These are phyloP conservation scores for Podotricha telesiphe DNA, from an alignment of 2,888 invertebrate genomes.

Conservation along the genomic window DNA sequence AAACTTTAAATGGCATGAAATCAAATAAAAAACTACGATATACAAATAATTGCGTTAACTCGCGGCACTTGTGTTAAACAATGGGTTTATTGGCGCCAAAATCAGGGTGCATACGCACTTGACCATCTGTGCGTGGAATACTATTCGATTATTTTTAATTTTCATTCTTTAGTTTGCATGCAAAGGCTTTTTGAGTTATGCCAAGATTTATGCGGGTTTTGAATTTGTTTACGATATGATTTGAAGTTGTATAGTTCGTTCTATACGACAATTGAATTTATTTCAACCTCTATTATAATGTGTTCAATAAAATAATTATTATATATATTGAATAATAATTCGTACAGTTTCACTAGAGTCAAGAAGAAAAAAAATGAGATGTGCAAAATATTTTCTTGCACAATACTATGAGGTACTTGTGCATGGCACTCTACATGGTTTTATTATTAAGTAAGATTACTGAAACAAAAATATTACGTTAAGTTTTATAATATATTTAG, in stretches of 20 bases:
- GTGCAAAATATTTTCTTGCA: no score
- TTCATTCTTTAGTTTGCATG: slow-evolving; percentile 37
- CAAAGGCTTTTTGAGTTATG: slow-evolving; percentile 30
- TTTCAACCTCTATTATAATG: no score
- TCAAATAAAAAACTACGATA: slow-evolving; percentile 64
- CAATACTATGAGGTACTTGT: no score
- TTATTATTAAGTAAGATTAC: no score
- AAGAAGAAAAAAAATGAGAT: no score
- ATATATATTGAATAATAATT: no score
- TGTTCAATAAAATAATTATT: no score
- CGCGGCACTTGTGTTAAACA: slow-evolving; percentile 73
- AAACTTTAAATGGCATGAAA: slow-evolving; percentile 61
- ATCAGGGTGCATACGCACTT: slow-evolving; percentile 62
- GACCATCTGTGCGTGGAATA: slow-evolving; percentile 62
- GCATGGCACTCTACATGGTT: no score
- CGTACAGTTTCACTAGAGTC: no score
- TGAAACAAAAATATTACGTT: no score
- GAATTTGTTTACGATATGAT: neutral
- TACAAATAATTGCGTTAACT: slow-evolving; percentile 68
- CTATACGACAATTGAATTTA: neutral
- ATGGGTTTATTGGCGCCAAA: slow-evolving; percentile 66
- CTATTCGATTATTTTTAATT: slow-evolving; percentile 42
- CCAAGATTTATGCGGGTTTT: slow-evolving; percentile 27
- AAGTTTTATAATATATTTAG: neutral
- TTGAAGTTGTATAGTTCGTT: neutral